Evolutionary conservation across 1,140 invertebrate species (phyloP).

Genomic region (Scaptomyza graminum): DNA sequence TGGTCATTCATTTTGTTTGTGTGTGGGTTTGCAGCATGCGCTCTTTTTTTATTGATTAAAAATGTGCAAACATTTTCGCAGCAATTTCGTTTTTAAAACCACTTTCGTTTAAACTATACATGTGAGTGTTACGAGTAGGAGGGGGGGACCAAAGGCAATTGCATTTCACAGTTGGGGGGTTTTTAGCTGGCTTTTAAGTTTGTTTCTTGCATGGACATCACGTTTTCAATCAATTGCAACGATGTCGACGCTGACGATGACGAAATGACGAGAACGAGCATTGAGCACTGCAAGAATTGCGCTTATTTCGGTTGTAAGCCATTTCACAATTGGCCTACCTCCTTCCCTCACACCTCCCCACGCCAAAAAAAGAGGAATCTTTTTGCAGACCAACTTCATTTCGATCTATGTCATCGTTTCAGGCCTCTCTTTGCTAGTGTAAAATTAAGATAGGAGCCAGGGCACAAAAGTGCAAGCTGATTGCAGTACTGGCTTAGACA

Average conservation of each 20-base stretch:
- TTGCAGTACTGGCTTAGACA: conserved; percentile 76
- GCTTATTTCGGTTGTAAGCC: conserved; percentile 76
- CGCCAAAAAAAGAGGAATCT: conserved; percentile 21
- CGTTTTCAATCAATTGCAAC: conserved; percentile 82
- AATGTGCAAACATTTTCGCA: conserved; percentile 79
- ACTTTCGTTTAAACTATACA: conserved; percentile 71
- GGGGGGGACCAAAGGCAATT: neutral
- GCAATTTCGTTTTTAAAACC: conserved; percentile 80
- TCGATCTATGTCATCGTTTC: conserved; percentile 49
- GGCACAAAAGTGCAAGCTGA: conserved; percentile 69
- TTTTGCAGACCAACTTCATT: conserved; percentile 54
- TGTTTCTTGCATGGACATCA: conserved; percentile 81
- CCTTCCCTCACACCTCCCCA: no score
- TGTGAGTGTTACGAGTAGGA: neutral
- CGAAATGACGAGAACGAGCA: conserved; percentile 14
- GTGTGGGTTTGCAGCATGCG: conserved; percentile 5
- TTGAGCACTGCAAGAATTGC: conserved; percentile 40
- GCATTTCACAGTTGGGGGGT: neutral
- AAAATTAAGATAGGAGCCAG: conserved; percentile 74
- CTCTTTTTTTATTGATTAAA: conserved; percentile 75
- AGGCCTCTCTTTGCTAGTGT: conserved; percentile 29
- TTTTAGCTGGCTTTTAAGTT: conserved; percentile 69
- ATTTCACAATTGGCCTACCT: conserved; percentile 68
- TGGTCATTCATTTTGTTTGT: conserved; percentile 43
- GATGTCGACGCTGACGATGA: conserved; percentile 40